Evolutionary conservation across 2,888 invertebrate genomes (phyloP).

Genomic region (Cryptocheilus praepositus): DNA sequence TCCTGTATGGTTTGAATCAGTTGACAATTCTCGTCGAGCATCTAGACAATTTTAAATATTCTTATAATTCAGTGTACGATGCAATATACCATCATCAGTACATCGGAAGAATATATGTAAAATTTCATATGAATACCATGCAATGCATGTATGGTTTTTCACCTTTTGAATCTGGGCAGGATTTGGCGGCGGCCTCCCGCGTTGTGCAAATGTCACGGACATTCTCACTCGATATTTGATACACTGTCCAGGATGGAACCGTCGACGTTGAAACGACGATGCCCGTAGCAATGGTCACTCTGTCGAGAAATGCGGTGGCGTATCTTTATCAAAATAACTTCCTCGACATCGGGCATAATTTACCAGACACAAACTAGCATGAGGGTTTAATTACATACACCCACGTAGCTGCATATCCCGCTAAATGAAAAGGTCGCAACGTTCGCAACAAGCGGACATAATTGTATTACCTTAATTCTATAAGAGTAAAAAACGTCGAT

Average conservation of each 20-base stretch:
- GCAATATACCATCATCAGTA: neutral
- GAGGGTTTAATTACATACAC: too few species aligned
- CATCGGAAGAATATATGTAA: neutral
- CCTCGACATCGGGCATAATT: too few species aligned
- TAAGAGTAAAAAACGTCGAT: too few species aligned
- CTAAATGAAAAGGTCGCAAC: too few species aligned
- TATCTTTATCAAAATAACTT: too few species aligned
- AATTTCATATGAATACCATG: neutral
- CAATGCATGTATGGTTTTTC: constrained; percentile 23
- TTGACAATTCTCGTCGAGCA: constrained; percentile 98
- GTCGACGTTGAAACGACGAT: too few species aligned
- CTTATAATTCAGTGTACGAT: neutral
- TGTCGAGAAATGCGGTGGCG: too few species aligned
- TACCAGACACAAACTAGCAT: too few species aligned
- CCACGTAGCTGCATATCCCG: too few species aligned
- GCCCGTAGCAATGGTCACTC: too few species aligned
- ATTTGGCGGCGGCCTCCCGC: constrained; percentile 85
- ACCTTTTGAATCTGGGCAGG: constrained; percentile 90
- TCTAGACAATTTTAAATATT: constrained; percentile 75
- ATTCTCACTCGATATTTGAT: constrained; percentile 69
- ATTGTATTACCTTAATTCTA: too few species aligned
- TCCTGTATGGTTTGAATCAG: constrained; percentile 98
- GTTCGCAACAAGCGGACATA: too few species aligned
- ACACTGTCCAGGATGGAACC: neutral
- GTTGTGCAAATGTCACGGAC: constrained; percentile 86